phyloP scores from a whole-genome alignment of 1,140 invertebrate species.

The Brachionus plicatilis region DNA sequence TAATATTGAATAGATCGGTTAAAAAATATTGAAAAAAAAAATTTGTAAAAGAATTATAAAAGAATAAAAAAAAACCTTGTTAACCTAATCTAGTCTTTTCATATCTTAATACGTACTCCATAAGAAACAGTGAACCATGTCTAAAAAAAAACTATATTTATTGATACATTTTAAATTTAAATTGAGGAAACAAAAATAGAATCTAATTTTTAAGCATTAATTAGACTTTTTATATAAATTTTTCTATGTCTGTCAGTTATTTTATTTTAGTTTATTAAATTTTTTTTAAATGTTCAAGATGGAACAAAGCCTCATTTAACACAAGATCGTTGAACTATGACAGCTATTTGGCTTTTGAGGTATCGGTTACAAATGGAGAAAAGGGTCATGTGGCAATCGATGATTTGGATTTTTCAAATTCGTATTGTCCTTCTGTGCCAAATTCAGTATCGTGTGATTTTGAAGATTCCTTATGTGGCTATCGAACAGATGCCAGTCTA shows the following conservation, averaged over 20 bases:
- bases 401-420: not conserved
- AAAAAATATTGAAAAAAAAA: no score
- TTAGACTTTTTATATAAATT: no score
- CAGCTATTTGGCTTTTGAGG: not conserved
- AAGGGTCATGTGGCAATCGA: slow-evolving; percentile 7
- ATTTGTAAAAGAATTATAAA: no score
- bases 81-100: no score
- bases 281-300: not conserved
- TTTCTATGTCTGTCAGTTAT: not conserved
- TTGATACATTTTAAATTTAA: no score
- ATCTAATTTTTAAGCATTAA: no score
- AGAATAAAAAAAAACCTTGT: no score
- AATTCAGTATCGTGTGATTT: not conserved
- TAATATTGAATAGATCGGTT: no score
- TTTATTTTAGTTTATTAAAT: not conserved
- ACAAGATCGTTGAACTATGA: slow-evolving; percentile 5
- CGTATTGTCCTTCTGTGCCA: slow-evolving; percentile 40
- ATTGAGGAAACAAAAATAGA: no score
- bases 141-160: no score
- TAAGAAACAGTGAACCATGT: no score
- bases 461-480: slow-evolving; percentile 12
- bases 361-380: not conserved
- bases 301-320: not conserved
- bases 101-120: no score
- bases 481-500: not conserved